Base-by-base conservation (phyloP, 2,888 invertebrate genomes). In the Melanchra persicariae region DNA sequence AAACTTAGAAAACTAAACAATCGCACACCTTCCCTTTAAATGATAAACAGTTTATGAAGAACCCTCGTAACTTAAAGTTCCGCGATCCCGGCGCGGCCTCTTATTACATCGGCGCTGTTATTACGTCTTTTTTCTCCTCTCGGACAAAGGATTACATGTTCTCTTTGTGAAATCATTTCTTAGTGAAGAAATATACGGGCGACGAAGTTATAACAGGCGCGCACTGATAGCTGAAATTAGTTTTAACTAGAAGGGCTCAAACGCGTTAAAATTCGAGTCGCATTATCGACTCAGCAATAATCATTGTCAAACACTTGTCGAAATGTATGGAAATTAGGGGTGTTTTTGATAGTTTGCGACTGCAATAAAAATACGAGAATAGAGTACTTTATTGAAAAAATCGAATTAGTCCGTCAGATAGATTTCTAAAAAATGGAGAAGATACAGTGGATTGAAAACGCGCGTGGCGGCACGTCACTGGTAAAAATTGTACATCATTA, bases 111-210 rank as follows among this genome's bases (percentile, higher is more conserved):
- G 64, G 49, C 49, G 40, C 45, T 30, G 67, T 77, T 76, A 81
- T 81, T 68, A 75, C 79, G 60, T 47, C 45, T 76, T 79, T 70
- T 79, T 72, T 81, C 75, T 52, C 69, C 52, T 79, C 59, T 64
- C 61, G 45, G 67, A 77, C 76, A 76, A 79, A 81, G 75, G 61
- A 62, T 70, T 75, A 77, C 34, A 69, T 65, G 81, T 70, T 79
- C 74, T 58, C 74, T 70, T 70, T 81, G 66, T 72, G 57, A 81
- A 77, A 85, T 74, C 58, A 69, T 81, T 85, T 77, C 73, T 70
- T 55, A 60, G 15, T 43, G 49, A 22, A n/a, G 17, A 78, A 58
- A 71, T 70, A 67, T 65, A 70, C 37, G 49, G 43, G n/a, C 4
- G 19, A 58, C 22, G 12, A 34, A 52, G 30, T 55, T 47, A 49